Evolutionary conservation across 2,113 vertebrate genomes (phyloP).

Genomic region (Hippolais icterina): DNA sequence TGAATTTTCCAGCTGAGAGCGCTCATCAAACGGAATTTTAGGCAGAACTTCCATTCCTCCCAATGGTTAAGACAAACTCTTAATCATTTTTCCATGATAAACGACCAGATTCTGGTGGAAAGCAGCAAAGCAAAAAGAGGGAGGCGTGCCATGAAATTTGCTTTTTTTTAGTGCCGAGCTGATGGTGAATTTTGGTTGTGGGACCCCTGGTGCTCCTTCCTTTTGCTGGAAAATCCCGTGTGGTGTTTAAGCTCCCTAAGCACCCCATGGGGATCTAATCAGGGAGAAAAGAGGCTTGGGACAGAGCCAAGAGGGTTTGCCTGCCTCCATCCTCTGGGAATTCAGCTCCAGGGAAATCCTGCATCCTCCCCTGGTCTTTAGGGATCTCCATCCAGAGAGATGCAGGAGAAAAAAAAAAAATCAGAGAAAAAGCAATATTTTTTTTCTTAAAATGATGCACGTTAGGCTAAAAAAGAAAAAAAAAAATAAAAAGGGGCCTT

Average conservation of each 20-base stretch:
- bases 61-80: not conserved
- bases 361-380: not conserved
- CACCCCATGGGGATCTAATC: conserved; percentile 28
- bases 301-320: conserved; percentile 33
- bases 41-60: not conserved
- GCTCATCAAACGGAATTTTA: rapidly evolving
- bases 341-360: not conserved
- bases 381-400: not conserved
- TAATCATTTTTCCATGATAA: not conserved
- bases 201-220: not conserved
- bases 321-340: conserved; percentile 17
- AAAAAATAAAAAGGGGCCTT: not conserved
- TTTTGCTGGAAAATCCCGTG: conserved; percentile 28
- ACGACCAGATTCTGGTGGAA: not conserved
- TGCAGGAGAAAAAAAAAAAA: not conserved
- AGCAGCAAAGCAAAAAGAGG: not conserved
- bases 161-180: not conserved
- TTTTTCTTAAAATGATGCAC: not conserved
- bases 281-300: conserved; percentile 60
- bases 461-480: not conserved
- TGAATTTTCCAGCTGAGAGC: not conserved
- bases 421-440: not conserved
- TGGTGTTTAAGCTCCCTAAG: conserved; percentile 29
- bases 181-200: not conserved
- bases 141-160: not conserved